A percentile compares a stretch with the other conserved stretches of the same genome.
These are phyloP conservation scores for Copidosoma aretas DNA, from an alignment of 2,888 invertebrate genomes.

Conservation along the genomic window DNA sequence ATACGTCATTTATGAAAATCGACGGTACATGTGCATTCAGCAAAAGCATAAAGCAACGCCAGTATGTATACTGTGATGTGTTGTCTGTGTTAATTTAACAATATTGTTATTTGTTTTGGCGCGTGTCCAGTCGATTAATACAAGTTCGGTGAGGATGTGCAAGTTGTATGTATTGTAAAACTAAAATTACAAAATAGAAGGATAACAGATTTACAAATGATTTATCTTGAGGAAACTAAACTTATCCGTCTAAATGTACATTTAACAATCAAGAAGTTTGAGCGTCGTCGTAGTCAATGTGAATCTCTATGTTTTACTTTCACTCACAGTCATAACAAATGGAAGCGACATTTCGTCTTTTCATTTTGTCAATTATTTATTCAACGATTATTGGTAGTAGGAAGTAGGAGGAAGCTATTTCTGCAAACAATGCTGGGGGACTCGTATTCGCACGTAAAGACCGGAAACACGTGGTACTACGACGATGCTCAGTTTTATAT, in stretches of 20 bases:
- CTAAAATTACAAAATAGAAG: slow-evolving; percentile 21
- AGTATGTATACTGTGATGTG: slow-evolving; percentile 15
- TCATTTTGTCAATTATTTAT: slow-evolving; percentile 3
- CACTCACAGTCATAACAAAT: slow-evolving; percentile 6
- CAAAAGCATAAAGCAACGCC: slow-evolving; percentile 23
- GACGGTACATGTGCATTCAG: slow-evolving; percentile 17
- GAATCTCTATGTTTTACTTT: background rate
- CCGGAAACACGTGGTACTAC: background rate
- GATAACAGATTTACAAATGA: slow-evolving; percentile 34
- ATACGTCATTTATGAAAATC: slow-evolving; percentile 3
- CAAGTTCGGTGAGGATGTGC: slow-evolving; percentile 23
- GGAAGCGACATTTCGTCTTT: slow-evolving; percentile 17
- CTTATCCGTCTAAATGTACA: slow-evolving; percentile 36
- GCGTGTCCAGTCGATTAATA: slow-evolving; percentile 35
- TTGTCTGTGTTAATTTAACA: slow-evolving; percentile 10
- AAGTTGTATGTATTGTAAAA: slow-evolving; percentile 28
- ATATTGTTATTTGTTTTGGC: slow-evolving; percentile 13
- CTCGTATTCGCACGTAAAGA: background rate
- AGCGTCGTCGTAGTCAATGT: slow-evolving; percentile 16
- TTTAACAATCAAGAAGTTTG: slow-evolving; percentile 35
- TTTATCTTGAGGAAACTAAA: slow-evolving; percentile 31
- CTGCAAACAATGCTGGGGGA: slow-evolving; percentile 4
- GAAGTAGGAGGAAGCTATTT: slow-evolving; percentile 30
- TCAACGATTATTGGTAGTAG: slow-evolving; percentile 5
- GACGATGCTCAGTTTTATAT: slow-evolving; percentile 18